Evolutionary conservation across 2,888 invertebrate genomes (phyloP).

Genomic region (Zaprionus bogoriensis): DNA sequence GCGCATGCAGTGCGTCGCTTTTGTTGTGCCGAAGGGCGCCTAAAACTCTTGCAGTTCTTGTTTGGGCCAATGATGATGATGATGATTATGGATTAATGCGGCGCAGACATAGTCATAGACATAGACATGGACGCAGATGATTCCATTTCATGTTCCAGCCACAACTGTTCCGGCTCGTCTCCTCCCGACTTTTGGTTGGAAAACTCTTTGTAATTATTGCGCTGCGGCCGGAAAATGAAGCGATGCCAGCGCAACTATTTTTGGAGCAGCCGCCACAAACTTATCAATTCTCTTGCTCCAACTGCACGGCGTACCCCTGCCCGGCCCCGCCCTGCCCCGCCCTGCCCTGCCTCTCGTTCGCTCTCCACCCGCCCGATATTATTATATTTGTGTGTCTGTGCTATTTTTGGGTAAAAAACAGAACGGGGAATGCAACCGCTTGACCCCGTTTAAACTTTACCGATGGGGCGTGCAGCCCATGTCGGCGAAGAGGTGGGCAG

Average conservation of each 20-base stretch:
- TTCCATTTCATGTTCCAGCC: conserved; percentile 2
- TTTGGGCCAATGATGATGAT: conserved; percentile 13
- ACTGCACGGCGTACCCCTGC: conserved; percentile 23
- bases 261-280: conserved; percentile 55
- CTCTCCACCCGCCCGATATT: conserved; percentile 31
- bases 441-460: conserved; percentile 74
- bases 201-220: conserved; percentile 12
- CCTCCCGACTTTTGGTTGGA: neutral
- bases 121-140: conserved; percentile 28
- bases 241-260: conserved; percentile 61
- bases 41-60: conserved; percentile 12
- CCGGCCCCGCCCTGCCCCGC: neutral
- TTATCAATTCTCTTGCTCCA: conserved; percentile 47
- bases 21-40: conserved; percentile 46
- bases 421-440: conserved; percentile 68
- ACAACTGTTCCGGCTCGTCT: too few relatives aligned
- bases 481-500: neutral
- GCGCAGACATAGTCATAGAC: conserved; percentile 39
- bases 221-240: conserved; percentile 48
- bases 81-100: conserved; percentile 64
- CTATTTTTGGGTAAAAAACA: conserved; percentile 64
- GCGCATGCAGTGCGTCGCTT: conserved; percentile 19
- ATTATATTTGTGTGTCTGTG: conserved; percentile 66
- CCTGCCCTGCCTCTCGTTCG: neutral
- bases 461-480: conserved; percentile 21